Evolutionary conservation across 2,113 vertebrate species (phyloP).

Genomic region (Meriones unguiculatus): DNA sequence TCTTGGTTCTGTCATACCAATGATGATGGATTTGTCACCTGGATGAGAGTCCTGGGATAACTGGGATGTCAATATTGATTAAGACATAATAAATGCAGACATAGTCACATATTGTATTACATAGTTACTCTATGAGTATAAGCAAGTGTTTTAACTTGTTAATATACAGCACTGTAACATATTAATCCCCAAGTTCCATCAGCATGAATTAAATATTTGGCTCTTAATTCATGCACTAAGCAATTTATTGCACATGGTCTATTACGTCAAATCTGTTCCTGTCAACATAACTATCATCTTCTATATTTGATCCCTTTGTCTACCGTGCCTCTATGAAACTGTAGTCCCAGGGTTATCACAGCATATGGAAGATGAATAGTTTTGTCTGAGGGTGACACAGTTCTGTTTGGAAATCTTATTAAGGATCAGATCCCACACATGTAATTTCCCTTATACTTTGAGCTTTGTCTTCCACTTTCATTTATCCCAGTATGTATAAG

Average conservation of each 20-base stretch:
- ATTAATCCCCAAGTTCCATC: not conserved
- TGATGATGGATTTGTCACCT: not conserved
- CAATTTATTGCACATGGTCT: not conserved
- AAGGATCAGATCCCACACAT: not conserved
- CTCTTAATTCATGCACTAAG: not conserved
- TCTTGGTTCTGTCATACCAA: not conserved
- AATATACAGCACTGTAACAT: not conserved
- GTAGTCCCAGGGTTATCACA: too few species aligned
- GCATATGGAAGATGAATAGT: not conserved
- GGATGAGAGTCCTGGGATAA: not conserved
- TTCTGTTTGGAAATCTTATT: not conserved
- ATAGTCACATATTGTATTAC: not conserved
- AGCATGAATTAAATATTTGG: not conserved
- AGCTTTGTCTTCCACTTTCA: not conserved
- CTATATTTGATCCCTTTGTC: not conserved
- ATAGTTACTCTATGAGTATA: not conserved
- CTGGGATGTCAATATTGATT: not conserved
- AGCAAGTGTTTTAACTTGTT: not conserved
- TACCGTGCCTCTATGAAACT: not conserved
- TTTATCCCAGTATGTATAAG: not conserved
- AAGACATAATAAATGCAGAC: not conserved
- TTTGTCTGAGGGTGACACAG: not conserved
- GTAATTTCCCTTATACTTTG: not conserved
- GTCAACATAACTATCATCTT: not conserved
- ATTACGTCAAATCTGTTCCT: not conserved